These are phyloP conservation scores for Coleophora deauratella DNA, from an alignment of 2,888 invertebrate species.

Conservation along the genomic window DNA sequence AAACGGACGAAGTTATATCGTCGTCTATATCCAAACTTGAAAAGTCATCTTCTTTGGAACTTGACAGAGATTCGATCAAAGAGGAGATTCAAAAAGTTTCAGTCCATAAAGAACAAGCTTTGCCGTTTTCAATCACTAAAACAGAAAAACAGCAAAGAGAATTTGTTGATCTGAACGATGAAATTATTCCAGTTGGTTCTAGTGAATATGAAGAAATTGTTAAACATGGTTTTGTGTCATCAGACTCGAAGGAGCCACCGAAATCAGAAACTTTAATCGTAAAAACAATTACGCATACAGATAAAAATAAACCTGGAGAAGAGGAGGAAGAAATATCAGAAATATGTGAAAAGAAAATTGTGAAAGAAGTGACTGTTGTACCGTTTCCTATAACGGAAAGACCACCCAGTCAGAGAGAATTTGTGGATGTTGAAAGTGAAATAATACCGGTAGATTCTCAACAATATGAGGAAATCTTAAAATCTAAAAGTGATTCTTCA, in stretches of 20 bases:
- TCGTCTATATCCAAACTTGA: constrained; percentile 64
- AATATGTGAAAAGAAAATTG: constrained; percentile 46
- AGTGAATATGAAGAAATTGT: constrained; percentile 59
- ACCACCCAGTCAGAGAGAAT: constrained; percentile 65
- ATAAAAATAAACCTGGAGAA: constrained; percentile 31
- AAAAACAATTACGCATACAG: constrained; percentile 31
- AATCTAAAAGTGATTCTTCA: constrained; percentile 66
- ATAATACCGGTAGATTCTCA: constrained; percentile 57
- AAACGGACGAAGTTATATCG: constrained; percentile 57
- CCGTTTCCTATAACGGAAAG: constrained; percentile 63
- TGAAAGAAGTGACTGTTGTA: constrained; percentile 46
- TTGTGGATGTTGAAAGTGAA: constrained; percentile 62
- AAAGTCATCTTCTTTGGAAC: constrained; percentile 44
- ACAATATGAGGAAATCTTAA: constrained; percentile 66
- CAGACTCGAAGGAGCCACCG: constrained; percentile 41
- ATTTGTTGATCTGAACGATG: constrained; percentile 65
- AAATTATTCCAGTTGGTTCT: constrained; percentile 63
- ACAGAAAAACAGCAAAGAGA: constrained; percentile 49
- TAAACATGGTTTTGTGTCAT: constrained; percentile 46
- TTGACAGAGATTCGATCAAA: constrained; percentile 36
- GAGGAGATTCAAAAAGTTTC: constrained; percentile 35
- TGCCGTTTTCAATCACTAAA: constrained; percentile 57
- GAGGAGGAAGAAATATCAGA: constrained; percentile 36
- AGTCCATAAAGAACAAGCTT: constrained; percentile 33
- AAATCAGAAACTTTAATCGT: constrained; percentile 33